Conservation (phyloP, 2,797 vertebrate species). For the Notolepis coatsorum region DNA sequence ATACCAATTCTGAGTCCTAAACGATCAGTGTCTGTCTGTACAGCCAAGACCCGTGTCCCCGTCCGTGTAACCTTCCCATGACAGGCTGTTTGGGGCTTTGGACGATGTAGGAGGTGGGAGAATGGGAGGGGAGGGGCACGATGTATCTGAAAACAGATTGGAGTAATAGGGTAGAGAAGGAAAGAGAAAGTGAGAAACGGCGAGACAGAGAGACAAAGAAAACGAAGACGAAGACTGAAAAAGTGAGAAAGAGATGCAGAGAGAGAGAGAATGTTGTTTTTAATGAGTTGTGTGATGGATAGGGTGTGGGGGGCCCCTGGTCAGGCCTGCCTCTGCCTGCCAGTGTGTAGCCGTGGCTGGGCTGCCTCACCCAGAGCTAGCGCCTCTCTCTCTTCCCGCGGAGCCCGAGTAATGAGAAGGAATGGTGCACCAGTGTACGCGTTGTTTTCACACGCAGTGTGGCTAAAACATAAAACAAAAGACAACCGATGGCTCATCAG, state of each 20-base stretch:
- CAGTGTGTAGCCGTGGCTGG: background rate
- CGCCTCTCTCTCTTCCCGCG: background rate
- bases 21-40: too few species aligned
- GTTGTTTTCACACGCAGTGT: background rate
- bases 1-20: too few species aligned
- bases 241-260: background rate
- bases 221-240: background rate
- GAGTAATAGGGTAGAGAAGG: background rate
- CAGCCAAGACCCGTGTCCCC: too few species aligned
- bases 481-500: too few species aligned
- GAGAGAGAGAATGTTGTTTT: conserved; percentile 23
- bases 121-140: background rate
- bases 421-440: background rate
- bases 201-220: background rate
- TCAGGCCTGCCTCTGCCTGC: background rate
- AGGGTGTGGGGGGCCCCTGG: background rate
- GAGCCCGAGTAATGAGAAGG: background rate
- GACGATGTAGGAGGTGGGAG: background rate
- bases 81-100: too few species aligned
- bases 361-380: background rate
- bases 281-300: background rate
- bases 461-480: too few species aligned
- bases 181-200: background rate
- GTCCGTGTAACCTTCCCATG: too few species aligned
- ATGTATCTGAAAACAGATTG: background rate